These are phyloP conservation scores for Thecophora atra DNA, from an alignment of 2,888 invertebrate genomes.

Conservation along the genomic window DNA sequence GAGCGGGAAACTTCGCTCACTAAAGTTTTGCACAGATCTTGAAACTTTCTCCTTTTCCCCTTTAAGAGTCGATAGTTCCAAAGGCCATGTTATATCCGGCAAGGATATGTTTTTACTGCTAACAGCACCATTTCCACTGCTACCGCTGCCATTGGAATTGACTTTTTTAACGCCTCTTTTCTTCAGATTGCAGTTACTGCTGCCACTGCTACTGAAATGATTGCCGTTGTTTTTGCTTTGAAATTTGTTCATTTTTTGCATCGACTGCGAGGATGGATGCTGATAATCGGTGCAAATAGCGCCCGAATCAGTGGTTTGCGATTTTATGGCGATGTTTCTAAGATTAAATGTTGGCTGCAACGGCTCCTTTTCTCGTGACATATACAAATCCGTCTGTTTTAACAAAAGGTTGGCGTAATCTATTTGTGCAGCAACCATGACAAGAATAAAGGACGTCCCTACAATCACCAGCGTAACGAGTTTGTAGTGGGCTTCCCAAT, in stretches of 20 bases:
- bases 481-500: slow-evolving; percentile 79
- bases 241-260: not conserved
- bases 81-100: slow-evolving; percentile 40
- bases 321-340: slow-evolving; percentile 63
- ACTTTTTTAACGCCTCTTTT: slow-evolving; percentile 42
- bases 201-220: not conserved
- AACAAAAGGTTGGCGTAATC: slow-evolving; percentile 77
- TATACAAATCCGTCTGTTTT: slow-evolving; percentile 63
- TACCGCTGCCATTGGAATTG: slow-evolving; percentile 26
- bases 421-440: slow-evolving; percentile 74
- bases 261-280: not conserved
- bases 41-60: slow-evolving; percentile 7
- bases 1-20: slow-evolving; percentile 34
- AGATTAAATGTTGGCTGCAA: slow-evolving; percentile 73
- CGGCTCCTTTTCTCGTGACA: slow-evolving; percentile 68
- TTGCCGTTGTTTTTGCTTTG: slow-evolving; percentile 19
- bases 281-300: not conserved
- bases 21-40: slow-evolving; percentile 26
- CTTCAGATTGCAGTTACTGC: slow-evolving; percentile 28
- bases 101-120: slow-evolving; percentile 37
- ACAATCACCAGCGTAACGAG: slow-evolving; percentile 72
- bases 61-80: slow-evolving; percentile 32
- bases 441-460: slow-evolving; percentile 72
- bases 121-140: not conserved
- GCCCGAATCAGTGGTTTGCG: slow-evolving; percentile 28